Percentiles rank a stretch among this genome's conserved stretches.
Evolutionary conservation across 2,888 invertebrate genomes (phyloP).

Genomic region (Hyposoter didymator): DNA sequence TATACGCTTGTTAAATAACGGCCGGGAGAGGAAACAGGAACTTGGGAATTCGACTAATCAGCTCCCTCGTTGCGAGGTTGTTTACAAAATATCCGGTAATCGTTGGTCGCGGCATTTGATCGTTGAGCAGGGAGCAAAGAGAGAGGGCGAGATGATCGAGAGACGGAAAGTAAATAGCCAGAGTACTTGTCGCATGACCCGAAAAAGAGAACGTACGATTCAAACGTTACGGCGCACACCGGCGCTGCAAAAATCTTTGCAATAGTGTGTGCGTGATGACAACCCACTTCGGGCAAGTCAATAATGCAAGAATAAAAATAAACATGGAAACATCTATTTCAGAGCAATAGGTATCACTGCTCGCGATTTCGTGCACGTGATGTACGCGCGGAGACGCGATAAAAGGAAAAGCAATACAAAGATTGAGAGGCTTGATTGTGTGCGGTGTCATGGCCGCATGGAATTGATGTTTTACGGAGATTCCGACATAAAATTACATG

Average conservation of each 20-base stretch:
- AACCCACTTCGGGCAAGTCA: neutral
- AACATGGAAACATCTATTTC: slow-evolving; percentile 4
- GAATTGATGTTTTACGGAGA: neutral
- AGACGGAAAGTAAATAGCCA: slow-evolving; percentile 68
- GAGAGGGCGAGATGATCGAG: neutral
- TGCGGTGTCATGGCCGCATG: slow-evolving; percentile 10
- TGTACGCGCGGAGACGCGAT: neutral
- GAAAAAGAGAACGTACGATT: slow-evolving; percentile 34
- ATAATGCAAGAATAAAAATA: slow-evolving; percentile 4
- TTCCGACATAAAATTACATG: neutral
- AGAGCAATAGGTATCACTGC: neutral
- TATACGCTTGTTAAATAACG: neutral
- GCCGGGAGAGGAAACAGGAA: slow-evolving; percentile 71
- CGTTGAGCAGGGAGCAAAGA: neutral
- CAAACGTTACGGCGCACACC: slow-evolving; percentile 16
- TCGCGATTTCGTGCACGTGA: slow-evolving; percentile 3
- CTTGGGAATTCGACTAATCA: slow-evolving; percentile 76
- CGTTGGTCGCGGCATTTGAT: slow-evolving; percentile 61
- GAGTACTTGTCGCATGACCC: slow-evolving; percentile 64
- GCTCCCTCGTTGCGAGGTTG: slow-evolving; percentile 72
- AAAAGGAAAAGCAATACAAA: neutral
- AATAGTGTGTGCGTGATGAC: neutral
- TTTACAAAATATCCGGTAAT: slow-evolving; percentile 78
- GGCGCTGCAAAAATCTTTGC: neutral
- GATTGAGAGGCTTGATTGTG: neutral